Base-by-base conservation (phyloP, 1,140 invertebrate species). In the Cylas formicarius region DNA sequence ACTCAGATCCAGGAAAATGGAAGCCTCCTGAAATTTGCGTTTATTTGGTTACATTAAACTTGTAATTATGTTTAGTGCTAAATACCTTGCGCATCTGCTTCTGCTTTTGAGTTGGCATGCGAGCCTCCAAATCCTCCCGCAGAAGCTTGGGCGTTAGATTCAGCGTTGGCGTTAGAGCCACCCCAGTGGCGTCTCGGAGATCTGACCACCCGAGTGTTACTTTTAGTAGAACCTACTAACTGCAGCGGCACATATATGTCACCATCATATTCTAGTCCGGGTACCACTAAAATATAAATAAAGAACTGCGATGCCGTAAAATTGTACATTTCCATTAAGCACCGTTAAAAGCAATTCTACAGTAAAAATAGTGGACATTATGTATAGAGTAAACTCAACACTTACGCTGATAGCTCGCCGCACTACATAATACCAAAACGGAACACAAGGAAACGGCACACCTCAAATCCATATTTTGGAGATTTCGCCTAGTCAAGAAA, bases 221-320 rank as follows among this genome's bases (percentile, higher is more conserved):
- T 5, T n/a, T n/a, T n/a, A n/a, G n/a, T n/a, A n/a, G n/a, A n/a
- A n/a, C n/a, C n/a, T 3, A 37, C 20, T 18, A 26, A 10, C 16
- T 32, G 16, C 5, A 45, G 18, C 9, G 43, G 43, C 4, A 45
- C 43, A 14, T 37, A 45, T 11, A 45, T 38, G 13, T 38, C 35
- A 8, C 36, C 44, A 18, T 46, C 16, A 31, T 39, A 46, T 31
- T 46, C 44, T 17, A 46, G 22, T 9, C 27, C 36, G 6, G 44
- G 44, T 20, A 46, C 40, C 18, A 34, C 45, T 48, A 38, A 24
- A 36, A 36, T 14, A 8, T 26, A 26, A 8, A 8, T 26, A 26
- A 26, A 26, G n/a, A 26, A 26, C n/a, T 26, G 8, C 8, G 8
- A 26, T 26, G n/a, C 8, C 8, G 8, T 26, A 8, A 8, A 31